Conservation (phyloP, 2,888 invertebrate species). For the Phania funesta region DNA sequence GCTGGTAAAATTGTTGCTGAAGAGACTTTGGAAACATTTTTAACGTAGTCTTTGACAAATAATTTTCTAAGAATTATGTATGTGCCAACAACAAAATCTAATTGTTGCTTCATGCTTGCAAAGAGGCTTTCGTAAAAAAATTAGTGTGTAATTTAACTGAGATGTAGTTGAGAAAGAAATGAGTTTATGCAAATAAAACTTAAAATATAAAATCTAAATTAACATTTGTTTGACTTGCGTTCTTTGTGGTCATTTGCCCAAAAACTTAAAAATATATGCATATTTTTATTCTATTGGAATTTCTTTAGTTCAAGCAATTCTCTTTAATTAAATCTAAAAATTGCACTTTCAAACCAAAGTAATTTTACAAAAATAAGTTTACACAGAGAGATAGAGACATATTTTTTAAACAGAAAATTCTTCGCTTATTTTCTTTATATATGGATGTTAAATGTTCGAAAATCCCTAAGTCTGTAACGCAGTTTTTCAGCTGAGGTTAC, state of each 20-base stretch:
- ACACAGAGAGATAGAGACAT: too few species aligned
- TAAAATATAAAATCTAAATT: background rate
- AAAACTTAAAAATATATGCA: background rate
- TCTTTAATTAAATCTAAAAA: too few species aligned
- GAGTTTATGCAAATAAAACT: background rate
- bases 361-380: too few species aligned
- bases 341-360: too few species aligned
- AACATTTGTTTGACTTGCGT: background rate
- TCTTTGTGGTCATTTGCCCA: background rate
- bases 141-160: background rate
- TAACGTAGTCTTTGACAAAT: conserved; percentile 51
- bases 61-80: conserved; percentile 44
- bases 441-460: too few species aligned
- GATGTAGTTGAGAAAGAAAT: background rate
- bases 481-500: too few species aligned
- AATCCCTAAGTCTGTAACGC: too few species aligned
- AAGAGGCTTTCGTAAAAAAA: background rate
- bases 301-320: background rate
- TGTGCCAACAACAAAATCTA: conserved; percentile 5
- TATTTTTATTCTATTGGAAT: background rate
- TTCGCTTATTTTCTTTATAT: too few species aligned
- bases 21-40: conserved; percentile 2
- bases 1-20: conserved; percentile 3
- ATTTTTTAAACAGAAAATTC: too few species aligned
- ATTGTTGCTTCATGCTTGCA: background rate